Evolutionary conservation across 1,140 invertebrate species (phyloP).

Genomic region (Camponotus vicinus): DNA sequence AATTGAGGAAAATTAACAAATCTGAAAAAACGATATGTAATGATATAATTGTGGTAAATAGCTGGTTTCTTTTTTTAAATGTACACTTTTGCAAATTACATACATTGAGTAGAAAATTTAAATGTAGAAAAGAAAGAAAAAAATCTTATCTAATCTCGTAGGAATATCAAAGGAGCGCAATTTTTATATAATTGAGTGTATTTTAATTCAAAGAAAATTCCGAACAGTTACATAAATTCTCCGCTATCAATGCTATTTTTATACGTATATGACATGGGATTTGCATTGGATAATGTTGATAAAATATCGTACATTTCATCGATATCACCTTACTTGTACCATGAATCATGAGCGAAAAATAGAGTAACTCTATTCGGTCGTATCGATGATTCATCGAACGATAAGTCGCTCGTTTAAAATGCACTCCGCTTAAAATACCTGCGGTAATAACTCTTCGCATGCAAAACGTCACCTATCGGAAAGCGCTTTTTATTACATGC

Average conservation of each 20-base stretch:
- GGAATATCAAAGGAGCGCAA: neutral
- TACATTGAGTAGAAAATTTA: neutral
- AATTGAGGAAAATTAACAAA: neutral
- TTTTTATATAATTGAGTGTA: neutral
- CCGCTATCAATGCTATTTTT: conserved; percentile 23
- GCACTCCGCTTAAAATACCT: conserved; percentile 29
- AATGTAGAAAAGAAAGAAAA: neutral
- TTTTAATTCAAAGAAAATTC: neutral
- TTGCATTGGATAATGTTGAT: conserved; percentile 41
- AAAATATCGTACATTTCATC: conserved; percentile 20
- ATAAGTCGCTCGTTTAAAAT: conserved; percentile 58
- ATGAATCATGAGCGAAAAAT: conserved; percentile 52
- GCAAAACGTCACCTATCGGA: conserved; percentile 20
- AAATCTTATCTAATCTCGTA: neutral
- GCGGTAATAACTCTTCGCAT: conserved; percentile 28
- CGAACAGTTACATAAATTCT: conserved; percentile 11
- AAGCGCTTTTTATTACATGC: conserved; percentile 1
- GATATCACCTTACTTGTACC: conserved; percentile 34
- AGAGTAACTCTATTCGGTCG: conserved; percentile 25
- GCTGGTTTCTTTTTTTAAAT: neutral
- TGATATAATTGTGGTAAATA: neutral
- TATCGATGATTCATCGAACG: conserved; percentile 49
- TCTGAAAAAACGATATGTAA: neutral
- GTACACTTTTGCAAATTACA: too few species aligned
- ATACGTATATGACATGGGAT: conserved; percentile 17